These are phyloP conservation scores for Seira ritae DNA, from an alignment of 2,888 invertebrate genomes.

Conservation along the genomic window DNA sequence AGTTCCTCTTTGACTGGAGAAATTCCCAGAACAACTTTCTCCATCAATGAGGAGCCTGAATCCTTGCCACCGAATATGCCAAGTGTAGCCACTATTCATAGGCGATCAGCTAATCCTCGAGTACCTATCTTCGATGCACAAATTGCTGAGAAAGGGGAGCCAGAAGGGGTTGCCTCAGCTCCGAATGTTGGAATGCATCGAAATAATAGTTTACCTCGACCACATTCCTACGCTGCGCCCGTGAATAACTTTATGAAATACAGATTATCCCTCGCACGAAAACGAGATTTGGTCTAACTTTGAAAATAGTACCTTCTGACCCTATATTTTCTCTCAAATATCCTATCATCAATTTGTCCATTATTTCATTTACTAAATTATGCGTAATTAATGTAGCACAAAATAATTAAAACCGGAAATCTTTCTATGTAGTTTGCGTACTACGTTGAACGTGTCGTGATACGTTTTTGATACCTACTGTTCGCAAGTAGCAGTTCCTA, in stretches of 20 bases:
- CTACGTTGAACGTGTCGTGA: no score
- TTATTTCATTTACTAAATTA: no score
- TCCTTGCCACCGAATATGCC: slow-evolving; percentile 17
- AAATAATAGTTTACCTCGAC: slow-evolving; percentile 69
- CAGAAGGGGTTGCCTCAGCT: slow-evolving; percentile 17
- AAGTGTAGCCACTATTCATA: slow-evolving; percentile 54
- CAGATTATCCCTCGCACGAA: slow-evolving; percentile 67
- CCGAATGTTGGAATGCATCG: slow-evolving; percentile 47
- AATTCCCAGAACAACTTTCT: not conserved
- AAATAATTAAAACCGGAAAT: no score
- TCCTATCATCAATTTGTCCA: no score
- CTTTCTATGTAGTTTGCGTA: no score
- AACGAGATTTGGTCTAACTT: slow-evolving; percentile 70
- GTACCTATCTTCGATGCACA: slow-evolving; percentile 58
- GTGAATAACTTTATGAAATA: slow-evolving; percentile 68
- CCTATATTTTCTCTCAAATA: not conserved
- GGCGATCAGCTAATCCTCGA: slow-evolving; percentile 51
- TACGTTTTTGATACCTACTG: no score
- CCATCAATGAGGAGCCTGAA: not conserved
- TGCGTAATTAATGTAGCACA: no score
- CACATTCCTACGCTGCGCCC: slow-evolving; percentile 68
- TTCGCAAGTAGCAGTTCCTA: no score
- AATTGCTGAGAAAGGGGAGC: slow-evolving; percentile 31
- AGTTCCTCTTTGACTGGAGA: slow-evolving; percentile 32
- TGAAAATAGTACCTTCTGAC: not conserved